Percentiles rank a stretch among this genome's conserved stretches.
These are phyloP conservation scores for Oasisia sp. DNA, from an alignment of 2,888 invertebrate genomes.

Conservation along the genomic window DNA sequence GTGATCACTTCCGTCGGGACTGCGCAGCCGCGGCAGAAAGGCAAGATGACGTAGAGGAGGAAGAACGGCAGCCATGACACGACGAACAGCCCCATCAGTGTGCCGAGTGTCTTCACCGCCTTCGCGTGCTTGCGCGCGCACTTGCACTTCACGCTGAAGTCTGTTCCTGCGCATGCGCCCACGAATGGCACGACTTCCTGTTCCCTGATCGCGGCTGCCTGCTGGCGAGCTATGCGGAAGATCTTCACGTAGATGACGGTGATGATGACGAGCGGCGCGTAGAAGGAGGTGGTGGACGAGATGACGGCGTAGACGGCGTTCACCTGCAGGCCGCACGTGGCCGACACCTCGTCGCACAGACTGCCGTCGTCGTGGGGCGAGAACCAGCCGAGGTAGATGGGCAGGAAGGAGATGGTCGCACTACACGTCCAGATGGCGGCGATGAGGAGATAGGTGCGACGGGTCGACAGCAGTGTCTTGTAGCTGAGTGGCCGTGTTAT, in stretches of 20 bases:
- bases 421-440: constrained; percentile 53
- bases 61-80: constrained; percentile 50
- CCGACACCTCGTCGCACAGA: constrained; percentile 29
- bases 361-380: constrained; percentile 63
- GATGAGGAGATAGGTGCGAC: constrained; percentile 50
- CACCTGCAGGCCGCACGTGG: constrained; percentile 46
- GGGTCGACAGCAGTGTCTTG: constrained; percentile 49
- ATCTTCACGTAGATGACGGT: constrained; percentile 56
- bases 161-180: background rate
- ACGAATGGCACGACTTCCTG: constrained; percentile 6
- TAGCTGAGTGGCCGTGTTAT: constrained; percentile 59
- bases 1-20: constrained; percentile 43
- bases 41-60: constrained; percentile 46
- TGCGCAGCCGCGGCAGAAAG: constrained; percentile 45
- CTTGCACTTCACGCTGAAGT: constrained; percentile 28
- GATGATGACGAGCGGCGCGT: constrained; percentile 59
- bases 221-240: constrained; percentile 54
- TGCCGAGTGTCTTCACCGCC: constrained; percentile 47
- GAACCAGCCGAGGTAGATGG: constrained; percentile 61
- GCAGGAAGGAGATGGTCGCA: constrained; percentile 59
- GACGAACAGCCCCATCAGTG: constrained; percentile 47
- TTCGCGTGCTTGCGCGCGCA: constrained; percentile 43
- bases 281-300: constrained; percentile 59
- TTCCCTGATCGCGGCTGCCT: constrained; percentile 38
- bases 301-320: constrained; percentile 59